Base-by-base conservation (phyloP, 2,888 invertebrate species). In the Plebejus anna region DNA sequence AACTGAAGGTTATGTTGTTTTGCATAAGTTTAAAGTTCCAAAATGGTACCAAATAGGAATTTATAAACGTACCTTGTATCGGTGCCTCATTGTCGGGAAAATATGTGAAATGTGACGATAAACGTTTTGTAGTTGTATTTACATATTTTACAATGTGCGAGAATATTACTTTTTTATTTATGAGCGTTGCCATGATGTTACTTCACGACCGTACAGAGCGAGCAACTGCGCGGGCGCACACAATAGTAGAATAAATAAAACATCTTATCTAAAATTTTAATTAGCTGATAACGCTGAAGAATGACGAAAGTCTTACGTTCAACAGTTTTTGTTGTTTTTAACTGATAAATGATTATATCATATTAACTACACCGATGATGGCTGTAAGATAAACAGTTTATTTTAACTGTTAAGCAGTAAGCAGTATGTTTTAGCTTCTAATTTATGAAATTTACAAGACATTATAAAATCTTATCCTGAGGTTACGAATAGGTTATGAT, bases 71-170 rank as follows among this genome's bases (percentile, higher is more conserved):
- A 90, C 95, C 94, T 88, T 93, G 89, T 70, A 93, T 87, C 6
- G 94, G 94, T 79, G 89, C 85, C 77, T 89, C 89, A 82, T 88
- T 89, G 80, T 96, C 96, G 0, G 96, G 95, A 79, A 90, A 91
- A 83, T 95, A 96, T 77, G 91, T 95, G 84, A 96, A 96, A 87
- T 96, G 96, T 13, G 95, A 94, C 55, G 91, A 89, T 57, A 90
- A 80, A 78, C 92, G 88, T 82, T 89, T 91, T 28, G 86, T 79
- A 78, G 79, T 82, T 79, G 86, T 86, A 81, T 84, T 87, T 36
- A 88, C 87, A 88, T 88, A 85, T 88, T 89, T 88, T 76, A 88
- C 59, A 75, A 92, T 78, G 82, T 85, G 88, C 78, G 82, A 78
- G 28, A 91, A 79, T 79, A 83, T 77, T 79, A 83, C 78, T 38